Base-by-base conservation (phyloP, 2,888 invertebrate genomes). In the Epirrhoe tristata region DNA sequence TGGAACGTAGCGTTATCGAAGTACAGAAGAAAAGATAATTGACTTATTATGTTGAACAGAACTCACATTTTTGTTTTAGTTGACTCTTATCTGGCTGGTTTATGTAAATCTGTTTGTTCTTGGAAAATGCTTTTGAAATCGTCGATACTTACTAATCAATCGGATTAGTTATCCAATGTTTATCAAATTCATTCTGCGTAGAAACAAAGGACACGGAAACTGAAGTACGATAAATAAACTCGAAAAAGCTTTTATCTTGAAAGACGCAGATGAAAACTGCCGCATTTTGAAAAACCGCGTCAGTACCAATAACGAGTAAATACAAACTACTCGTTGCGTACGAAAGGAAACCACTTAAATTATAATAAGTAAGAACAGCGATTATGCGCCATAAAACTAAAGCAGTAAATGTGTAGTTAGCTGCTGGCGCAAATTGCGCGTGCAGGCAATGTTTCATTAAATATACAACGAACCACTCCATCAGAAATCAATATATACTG, bases 371-470 rank as follows among this genome's bases (percentile, higher is more conserved):
- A 84, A 81, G 64, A 64, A 53, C 58, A 10, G 87, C 90, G 87
- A 93, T 93, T 93, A 93, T 88, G 87, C 70, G 77, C 81, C 85
- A 87, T 93, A 93, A 92, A 93, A 32, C 52, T 50, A 24, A 84
- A 71, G 90, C 83, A 76, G 86, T 93, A 93, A 93, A 93, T 85
- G 79, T 87, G 90, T 92, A 87, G 92, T 91, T 91, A 90, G 87
- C 84, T 89, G 68, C 78, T 73, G 75, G 67, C 67, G 81, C 77
- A 85, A 87, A 84, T 86, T 86, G 85, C 84, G 75, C 61, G 58
- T 43, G 58, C 60, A 48, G 36, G 55, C 31, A 46, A 61, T 69
- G 63, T 55, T 57, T 69, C 61, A 65, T 65, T 69, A 64, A 63
- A 69, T 66, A 34, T 57, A 55, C 48, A 56, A 48, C 50, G 54